These are phyloP conservation scores for Nothobranchius furzeri DNA, from an alignment of 2,113 vertebrate species.

Conservation along the genomic window DNA sequence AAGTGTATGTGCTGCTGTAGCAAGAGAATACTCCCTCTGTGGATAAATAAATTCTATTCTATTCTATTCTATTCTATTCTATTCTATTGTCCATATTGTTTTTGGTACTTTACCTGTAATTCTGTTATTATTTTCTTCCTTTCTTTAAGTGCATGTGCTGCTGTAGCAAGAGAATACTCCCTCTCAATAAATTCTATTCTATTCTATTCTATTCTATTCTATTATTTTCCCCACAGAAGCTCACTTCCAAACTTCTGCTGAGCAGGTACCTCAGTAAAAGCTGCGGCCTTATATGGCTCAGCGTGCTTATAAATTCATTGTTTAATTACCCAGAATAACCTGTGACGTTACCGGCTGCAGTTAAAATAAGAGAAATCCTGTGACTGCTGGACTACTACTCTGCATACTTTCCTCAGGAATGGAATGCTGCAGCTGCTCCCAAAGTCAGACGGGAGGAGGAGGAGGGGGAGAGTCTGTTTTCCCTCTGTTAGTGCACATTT, in stretches of 20 bases:
- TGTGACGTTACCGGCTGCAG: constrained; percentile 49
- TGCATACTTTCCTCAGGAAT: constrained; percentile 70
- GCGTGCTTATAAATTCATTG: constrained; percentile 36
- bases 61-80: too few relatives aligned
- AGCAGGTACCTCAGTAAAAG: neutral
- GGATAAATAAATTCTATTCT: too few relatives aligned
- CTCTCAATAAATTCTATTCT: too few relatives aligned
- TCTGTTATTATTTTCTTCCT: too few relatives aligned
- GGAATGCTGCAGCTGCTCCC: constrained; percentile 63
- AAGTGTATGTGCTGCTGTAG: too few relatives aligned
- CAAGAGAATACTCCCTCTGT: too few relatives aligned
- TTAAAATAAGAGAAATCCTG: constrained; percentile 71
- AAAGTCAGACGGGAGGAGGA: constrained; percentile 25
- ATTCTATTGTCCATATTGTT: too few relatives aligned
- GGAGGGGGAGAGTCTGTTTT: constrained; percentile 42
- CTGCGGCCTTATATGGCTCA: constrained; percentile 29
- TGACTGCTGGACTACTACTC: constrained; percentile 69
- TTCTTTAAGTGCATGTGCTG: too few relatives aligned
- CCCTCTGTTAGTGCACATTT: constrained; percentile 50
- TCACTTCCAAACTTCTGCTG: neutral
- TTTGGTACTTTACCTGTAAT: too few relatives aligned
- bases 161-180: too few relatives aligned
- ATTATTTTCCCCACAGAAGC: too few relatives aligned
- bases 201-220: too few relatives aligned
- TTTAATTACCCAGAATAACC: constrained; percentile 69